Base-by-base conservation (phyloP, 1,140 invertebrate species). In the Camponotus pennsylvanicus region DNA sequence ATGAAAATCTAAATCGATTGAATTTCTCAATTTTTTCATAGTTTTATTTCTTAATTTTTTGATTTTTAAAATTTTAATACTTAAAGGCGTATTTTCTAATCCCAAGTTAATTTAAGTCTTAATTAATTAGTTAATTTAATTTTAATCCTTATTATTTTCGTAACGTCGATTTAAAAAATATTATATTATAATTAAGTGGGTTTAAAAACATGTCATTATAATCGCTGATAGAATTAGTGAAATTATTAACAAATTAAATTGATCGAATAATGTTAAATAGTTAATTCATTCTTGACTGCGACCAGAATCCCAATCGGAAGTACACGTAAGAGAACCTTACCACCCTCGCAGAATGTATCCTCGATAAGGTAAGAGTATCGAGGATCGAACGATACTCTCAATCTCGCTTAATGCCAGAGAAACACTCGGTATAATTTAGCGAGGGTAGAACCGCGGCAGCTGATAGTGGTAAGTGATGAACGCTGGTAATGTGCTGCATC, bases 381-480 rank as follows among this genome's bases (percentile, higher is more conserved):
- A 15, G 49, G 69, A 89, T 89, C 79, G 80, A 80, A 82, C 57
- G 88, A 84, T 88, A 88, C 82, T 91, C 78, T 83, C 83, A 87
- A 85, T 91, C 79, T 91, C 76, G 69, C 85, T 89, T 89, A 88
- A 90, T 85, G 76, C 70, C 75, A n/a, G 5, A 34, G 76, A 64
- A 88, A 90, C 87, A 88, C 59, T 86, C 87, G 88, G 92, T 93
- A 94, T 93, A 93, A 94, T 92, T 94, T 89, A 93, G 85, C 86
- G 77, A 91, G 91, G 89, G 90, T 88, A 82, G 52, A 88, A 85
- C 70, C 82, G 37, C 66, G 85, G 80, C 80, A 77, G 63, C 77
- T 90, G 89, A 95, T 94, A 95, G 92, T 86, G 90, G 94, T 95
- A 95, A 95, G 93, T 94, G 92, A 95, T 95, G 94, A 93, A 86